Conservation (phyloP, 1,140 invertebrate genomes). For the Yoshiicerus persimilis region DNA sequence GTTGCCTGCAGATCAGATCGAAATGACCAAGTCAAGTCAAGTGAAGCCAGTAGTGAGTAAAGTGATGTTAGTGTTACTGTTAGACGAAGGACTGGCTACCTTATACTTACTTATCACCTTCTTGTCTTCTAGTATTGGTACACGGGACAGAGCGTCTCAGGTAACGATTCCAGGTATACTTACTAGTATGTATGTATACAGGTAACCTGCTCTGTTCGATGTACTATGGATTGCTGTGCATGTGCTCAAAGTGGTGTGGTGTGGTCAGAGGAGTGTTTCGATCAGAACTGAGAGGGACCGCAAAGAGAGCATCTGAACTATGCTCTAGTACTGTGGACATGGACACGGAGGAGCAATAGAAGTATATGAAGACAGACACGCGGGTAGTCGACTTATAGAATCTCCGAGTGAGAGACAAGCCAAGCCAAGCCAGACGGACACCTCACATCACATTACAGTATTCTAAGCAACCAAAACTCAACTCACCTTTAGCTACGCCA, state of each 20-base stretch:
- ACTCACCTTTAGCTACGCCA: neutral
- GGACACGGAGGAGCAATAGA: neutral
- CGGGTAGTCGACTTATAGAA: conserved; percentile 16
- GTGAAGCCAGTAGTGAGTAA: neutral
- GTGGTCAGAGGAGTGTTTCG: conserved; percentile 35
- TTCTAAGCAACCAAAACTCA: neutral
- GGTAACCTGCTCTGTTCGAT: neutral
- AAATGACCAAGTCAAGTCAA: neutral
- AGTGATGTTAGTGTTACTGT: neutral
- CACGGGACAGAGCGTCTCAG: neutral
- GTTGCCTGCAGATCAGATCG: neutral
- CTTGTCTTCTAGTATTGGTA: neutral
- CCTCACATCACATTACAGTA: neutral
- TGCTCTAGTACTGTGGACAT: neutral
- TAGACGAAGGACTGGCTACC: neutral
- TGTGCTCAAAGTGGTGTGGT: conserved; percentile 10
- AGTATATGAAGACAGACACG: neutral
- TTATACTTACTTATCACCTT: neutral
- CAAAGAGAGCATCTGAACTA: conserved; percentile 4
- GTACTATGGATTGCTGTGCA: neutral
- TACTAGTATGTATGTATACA: neutral
- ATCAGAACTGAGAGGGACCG: conserved; percentile 39
- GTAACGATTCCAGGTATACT: neutral
- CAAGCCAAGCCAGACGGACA: neutral
- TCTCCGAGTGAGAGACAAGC: neutral